Evolutionary conservation across 2,888 invertebrate genomes (phyloP), one percentile per base, ranked within the genome.

Genomic region (Apocheima hispidaria): DNA sequence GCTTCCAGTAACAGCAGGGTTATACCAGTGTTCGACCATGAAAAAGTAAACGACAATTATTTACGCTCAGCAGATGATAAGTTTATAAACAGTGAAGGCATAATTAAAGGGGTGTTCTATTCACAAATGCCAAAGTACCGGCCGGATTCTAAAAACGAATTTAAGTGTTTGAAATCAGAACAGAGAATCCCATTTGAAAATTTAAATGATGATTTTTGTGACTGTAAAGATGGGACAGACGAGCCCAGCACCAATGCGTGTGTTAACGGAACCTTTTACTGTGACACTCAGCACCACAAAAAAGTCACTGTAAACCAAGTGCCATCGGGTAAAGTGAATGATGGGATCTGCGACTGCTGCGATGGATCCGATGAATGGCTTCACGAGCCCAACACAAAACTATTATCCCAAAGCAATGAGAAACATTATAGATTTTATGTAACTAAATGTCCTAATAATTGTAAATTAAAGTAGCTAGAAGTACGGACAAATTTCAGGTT

Each of bases 281-380:
- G 99, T 88, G 90, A 93, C 61, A 83, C 89, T 78, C 86, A 97
- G 94, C 75, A 73, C 53, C 75, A 74, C 18, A 82, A 75, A 28
- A 87, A 82, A 60, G 72, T 90, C 81, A 88, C 72, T 88, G 92
- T 74, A 53, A 83, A 85, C 40, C 71, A 69, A 66, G 83, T 94
- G 70, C 95, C 96, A 9, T 97, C 98, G 1, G 96, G 96, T 66
- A 94, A 96, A 80, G 96, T 99, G 0, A 98, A 98, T 87, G 99
- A 99, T 94, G 97, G 97, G 6, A 95, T 98, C 69, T 99, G 99
- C 92, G 98, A 98, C 86, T 98, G 98, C 78, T 98, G 97, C 85
- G 98, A 98, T 89, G 97, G 97, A n/a, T 96, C 97, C 44, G 98
- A 98, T 86, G 98, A 98, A 84, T 97, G 95, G 95, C 66, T 85